A percentile compares a stretch with the other conserved stretches of the same genome.
Evolutionary conservation across 2,888 invertebrate species (phyloP).

Genomic region (Hirtodrosophila cameraria): DNA sequence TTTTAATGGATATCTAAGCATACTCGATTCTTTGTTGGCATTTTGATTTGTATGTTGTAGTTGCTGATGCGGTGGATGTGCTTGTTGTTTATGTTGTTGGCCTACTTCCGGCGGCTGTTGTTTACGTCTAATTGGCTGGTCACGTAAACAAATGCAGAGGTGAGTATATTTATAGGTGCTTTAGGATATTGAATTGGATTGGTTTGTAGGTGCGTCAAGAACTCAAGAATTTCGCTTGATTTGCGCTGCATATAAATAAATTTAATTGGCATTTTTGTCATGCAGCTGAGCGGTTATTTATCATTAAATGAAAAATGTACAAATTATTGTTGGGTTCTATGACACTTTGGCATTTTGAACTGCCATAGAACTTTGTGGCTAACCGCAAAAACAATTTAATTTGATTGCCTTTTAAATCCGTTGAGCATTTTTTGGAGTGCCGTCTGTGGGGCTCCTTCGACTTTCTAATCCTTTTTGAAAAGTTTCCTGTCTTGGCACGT

Average conservation of each 20-base stretch:
- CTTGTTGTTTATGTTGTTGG: constrained; percentile 54
- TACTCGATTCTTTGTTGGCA: constrained; percentile 1
- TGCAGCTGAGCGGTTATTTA: constrained; percentile 62
- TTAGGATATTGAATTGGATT: constrained; percentile 24
- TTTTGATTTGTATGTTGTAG: constrained; percentile 14
- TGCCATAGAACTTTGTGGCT: constrained; percentile 48
- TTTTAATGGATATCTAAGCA: constrained; percentile 24
- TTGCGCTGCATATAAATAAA: constrained; percentile 60
- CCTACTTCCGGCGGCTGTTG: constrained; percentile 72
- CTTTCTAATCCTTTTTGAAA: constrained; percentile 60
- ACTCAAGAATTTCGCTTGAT: constrained; percentile 44
- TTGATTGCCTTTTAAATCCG: constrained; percentile 73
- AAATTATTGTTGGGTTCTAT: constrained; percentile 35
- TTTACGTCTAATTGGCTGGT: constrained; percentile 67
- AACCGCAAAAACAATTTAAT: constrained; percentile 73
- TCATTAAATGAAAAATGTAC: constrained; percentile 35
- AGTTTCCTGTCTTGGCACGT: constrained; percentile 72
- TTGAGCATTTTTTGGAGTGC: constrained; percentile 30
- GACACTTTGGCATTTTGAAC: constrained; percentile 12
- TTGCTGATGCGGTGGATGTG: constrained; percentile 27
- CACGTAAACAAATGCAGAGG: constrained; percentile 73
- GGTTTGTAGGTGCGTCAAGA: constrained; percentile 41
- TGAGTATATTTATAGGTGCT: constrained; percentile 65
- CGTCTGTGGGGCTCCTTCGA: neutral
- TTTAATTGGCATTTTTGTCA: constrained; percentile 66